Evolutionary conservation across 2,113 vertebrate genomes (phyloP).

Genomic region (Cepphus grylle): DNA sequence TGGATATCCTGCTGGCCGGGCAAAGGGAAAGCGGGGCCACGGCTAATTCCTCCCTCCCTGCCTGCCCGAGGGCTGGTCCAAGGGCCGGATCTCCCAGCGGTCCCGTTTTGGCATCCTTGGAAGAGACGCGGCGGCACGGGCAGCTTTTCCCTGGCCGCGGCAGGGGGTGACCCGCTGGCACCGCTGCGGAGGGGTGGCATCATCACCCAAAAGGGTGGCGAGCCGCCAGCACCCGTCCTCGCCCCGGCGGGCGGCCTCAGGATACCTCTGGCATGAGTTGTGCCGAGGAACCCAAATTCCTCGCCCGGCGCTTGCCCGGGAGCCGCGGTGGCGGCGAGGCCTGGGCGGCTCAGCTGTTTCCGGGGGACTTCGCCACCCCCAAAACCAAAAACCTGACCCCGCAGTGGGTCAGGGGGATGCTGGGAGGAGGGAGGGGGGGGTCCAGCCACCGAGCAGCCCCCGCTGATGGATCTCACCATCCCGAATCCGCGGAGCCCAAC

Average conservation of each 20-base stretch:
- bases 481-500: rapidly evolving
- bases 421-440: too few species aligned
- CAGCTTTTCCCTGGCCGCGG: neutral
- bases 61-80: neutral
- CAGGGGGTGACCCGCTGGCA: neutral
- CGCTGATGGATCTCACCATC: rapidly evolving
- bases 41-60: neutral
- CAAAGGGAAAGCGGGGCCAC: neutral
- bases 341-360: neutral
- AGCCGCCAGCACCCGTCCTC: neutral
- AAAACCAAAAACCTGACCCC: rapidly evolving
- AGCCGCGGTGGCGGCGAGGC: neutral
- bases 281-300: neutral
- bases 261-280: neutral
- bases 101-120: neutral
- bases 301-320: neutral
- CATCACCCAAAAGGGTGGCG: too few species aligned
- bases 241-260: neutral
- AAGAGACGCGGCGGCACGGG: neutral
- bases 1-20: neutral
- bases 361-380: neutral
- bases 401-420: rapidly evolving
- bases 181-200: neutral
- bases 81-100: neutral
- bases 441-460: neutral